Percentiles rank a stretch among this genome's conserved stretches.
Conservation (phyloP, 37 sponge, comb jelly and placozoan species). For the Halichondria panicea region DNA sequence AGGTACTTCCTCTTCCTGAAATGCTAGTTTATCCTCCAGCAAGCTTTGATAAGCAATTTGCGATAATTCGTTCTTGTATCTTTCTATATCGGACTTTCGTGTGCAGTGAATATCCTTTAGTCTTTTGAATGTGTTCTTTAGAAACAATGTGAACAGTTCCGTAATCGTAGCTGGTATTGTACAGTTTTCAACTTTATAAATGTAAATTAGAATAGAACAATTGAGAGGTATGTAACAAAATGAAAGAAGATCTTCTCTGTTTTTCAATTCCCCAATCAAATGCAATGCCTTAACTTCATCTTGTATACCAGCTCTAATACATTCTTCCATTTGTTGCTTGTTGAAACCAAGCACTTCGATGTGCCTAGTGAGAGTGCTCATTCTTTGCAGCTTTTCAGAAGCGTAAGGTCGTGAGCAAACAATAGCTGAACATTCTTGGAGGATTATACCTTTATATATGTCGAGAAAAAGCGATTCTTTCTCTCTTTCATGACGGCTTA, state of each 20-base stretch:
- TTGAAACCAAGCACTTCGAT: conserved; percentile 17
- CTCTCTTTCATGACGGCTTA: background rate
- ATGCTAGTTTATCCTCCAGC: conserved; percentile 1
- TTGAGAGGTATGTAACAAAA: conserved; percentile 19
- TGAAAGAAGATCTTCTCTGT: background rate
- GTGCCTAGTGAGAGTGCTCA: background rate
- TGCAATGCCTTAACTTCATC: background rate
- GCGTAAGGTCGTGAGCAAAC: conserved; percentile 16
- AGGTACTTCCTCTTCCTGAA: conserved; percentile 1
- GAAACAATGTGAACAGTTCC: conserved; percentile 6
- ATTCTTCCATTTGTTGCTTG: background rate
- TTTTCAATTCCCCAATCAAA: background rate
- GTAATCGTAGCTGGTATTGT: background rate
- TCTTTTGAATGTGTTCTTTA: background rate
- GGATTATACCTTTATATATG: background rate
- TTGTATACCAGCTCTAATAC: background rate
- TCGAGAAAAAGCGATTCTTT: background rate
- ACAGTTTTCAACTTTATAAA: background rate
- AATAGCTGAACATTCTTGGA: background rate
- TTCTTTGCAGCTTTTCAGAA: background rate
- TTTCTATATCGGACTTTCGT: background rate
- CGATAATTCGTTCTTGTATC: background rate
- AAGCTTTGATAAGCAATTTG: background rate
- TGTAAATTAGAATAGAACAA: background rate
- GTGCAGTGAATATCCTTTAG: background rate